A percentile compares a stretch with the other conserved stretches of the same genome.
Conservation (phyloP, 2,888 invertebrate species). For the Meghimatium bilineatum region DNA sequence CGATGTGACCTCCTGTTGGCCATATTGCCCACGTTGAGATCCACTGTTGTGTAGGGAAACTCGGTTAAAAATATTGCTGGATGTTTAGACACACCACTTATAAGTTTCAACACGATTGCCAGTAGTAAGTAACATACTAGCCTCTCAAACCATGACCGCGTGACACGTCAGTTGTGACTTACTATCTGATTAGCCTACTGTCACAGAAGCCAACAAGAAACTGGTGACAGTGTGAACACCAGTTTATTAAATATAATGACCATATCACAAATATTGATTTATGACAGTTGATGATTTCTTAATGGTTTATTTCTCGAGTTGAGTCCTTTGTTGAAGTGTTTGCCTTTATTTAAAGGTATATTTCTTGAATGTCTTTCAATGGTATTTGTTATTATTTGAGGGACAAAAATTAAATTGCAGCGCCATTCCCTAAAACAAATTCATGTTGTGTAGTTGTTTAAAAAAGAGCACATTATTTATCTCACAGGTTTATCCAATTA, state of each 20-base stretch:
- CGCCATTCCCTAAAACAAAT: constrained; percentile 27
- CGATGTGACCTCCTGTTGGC: too few species aligned
- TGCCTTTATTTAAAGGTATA: constrained; percentile 24
- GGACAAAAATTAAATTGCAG: neutral
- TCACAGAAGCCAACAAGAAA: too few species aligned
- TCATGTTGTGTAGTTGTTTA: constrained; percentile 29
- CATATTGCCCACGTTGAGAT: too few species aligned
- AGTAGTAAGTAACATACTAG: too few species aligned
- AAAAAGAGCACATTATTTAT: neutral
- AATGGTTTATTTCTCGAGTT: neutral
- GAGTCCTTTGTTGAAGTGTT: constrained; percentile 34
- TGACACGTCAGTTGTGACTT: too few species aligned
- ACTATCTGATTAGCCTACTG: too few species aligned
- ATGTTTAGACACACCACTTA: too few species aligned
- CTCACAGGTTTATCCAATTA: neutral
- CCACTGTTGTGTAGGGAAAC: too few species aligned
- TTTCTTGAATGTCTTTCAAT: constrained; percentile 47
- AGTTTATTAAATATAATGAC: neutral
- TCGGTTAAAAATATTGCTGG: too few species aligned
- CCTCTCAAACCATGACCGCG: too few species aligned
- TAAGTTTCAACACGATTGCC: too few species aligned
- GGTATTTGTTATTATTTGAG: constrained; percentile 26
- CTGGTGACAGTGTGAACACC: too few species aligned
- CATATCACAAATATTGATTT: neutral
- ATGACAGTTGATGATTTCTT: neutral